phyloP scores from a whole-genome alignment of 1,140 invertebrate species.

The Contarinia nasturtii region DNA sequence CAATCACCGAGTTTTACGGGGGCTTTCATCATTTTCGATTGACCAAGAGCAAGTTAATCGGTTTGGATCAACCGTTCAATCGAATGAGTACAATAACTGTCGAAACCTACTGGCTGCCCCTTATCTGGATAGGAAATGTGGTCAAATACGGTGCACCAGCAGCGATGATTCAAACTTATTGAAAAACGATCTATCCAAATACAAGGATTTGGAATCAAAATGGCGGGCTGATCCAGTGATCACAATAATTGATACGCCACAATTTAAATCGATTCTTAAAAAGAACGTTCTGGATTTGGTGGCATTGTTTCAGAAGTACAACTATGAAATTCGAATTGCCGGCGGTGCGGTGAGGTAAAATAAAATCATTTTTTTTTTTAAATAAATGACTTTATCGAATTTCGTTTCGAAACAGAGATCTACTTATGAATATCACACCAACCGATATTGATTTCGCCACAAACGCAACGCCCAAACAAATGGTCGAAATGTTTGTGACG shows the following conservation, averaged over 20 bases:
- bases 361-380: constrained; percentile 3
- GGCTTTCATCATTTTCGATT: not conserved
- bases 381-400: constrained; percentile 2
- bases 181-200: not conserved
- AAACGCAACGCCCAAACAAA: constrained; percentile 85
- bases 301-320: constrained; percentile 58
- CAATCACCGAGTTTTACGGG: no score
- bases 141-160: no score
- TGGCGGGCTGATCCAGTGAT: constrained; percentile 46
- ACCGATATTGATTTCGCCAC: constrained; percentile 97
- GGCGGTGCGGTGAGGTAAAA: constrained; percentile 72
- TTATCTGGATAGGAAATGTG: constrained; percentile 13
- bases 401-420: constrained; percentile 41
- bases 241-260: constrained; percentile 41
- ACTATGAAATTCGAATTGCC: constrained; percentile 77
- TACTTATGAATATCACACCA: constrained; percentile 67
- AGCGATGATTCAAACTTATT: no score
- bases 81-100: no score
- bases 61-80: no score
- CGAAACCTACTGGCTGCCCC: no score
- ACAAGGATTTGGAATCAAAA: constrained; percentile 21
- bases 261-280: constrained; percentile 69
- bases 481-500: constrained; percentile 83
- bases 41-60: no score
- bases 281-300: constrained; percentile 52